These are phyloP conservation scores for Falcaria lacertinaria DNA, from an alignment of 2,888 invertebrate genomes.

Conservation along the genomic window DNA sequence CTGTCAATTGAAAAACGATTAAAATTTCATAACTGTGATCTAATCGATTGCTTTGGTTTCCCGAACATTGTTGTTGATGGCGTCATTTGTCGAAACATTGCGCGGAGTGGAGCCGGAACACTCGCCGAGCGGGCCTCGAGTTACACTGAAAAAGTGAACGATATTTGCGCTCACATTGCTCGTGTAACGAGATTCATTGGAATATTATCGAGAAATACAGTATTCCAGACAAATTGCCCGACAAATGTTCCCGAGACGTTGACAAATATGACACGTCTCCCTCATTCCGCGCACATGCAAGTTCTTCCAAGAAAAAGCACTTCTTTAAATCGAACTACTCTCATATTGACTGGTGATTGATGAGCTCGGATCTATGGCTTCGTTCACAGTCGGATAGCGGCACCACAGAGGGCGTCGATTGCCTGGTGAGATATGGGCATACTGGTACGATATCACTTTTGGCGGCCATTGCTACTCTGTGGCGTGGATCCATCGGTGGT, in stretches of 20 bases:
- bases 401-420: slow-evolving; percentile 12
- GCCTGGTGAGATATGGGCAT: not conserved
- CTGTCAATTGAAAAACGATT: too few relatives aligned
- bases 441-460: not conserved
- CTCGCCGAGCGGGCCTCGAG: too few relatives aligned
- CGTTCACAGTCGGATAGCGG: slow-evolving; percentile 8
- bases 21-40: too few relatives aligned
- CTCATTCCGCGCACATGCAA: slow-evolving; percentile 14
- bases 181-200: slow-evolving; percentile 7
- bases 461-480: not conserved
- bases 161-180: slow-evolving; percentile 2
- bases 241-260: slow-evolving; percentile 40
- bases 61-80: too few relatives aligned
- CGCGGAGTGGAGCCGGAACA: too few relatives aligned
- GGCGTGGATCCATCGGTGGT: slow-evolving; percentile 9
- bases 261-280: slow-evolving; percentile 44
- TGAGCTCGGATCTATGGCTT: slow-evolving; percentile 22
- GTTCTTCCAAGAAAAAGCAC: slow-evolving; percentile 19
- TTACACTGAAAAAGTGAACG: not conserved
- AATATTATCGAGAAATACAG: slow-evolving; percentile 15
- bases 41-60: too few relatives aligned
- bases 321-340: slow-evolving; percentile 37
- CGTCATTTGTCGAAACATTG: too few relatives aligned
- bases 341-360: slow-evolving; percentile 45
- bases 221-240: slow-evolving; percentile 27